Evolutionary conservation across 2,797 vertebrate genomes (phyloP), one percentile per base, ranked within the genome.

Genomic region (Anableps anableps): DNA sequence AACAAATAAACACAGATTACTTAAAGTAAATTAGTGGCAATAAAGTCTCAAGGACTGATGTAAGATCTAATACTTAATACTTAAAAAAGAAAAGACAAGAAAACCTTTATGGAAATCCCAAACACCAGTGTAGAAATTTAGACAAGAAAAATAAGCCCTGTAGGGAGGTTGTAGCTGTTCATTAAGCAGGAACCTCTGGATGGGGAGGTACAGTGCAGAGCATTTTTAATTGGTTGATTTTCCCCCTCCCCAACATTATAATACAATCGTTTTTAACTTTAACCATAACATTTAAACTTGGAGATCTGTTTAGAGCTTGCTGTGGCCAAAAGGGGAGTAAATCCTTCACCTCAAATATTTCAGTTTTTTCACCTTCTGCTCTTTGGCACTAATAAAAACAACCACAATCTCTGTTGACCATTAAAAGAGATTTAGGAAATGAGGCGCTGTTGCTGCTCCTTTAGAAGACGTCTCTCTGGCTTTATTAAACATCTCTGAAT

Each of bases 1-100:
- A 96, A 96, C 93, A 96, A 95, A 94, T 92, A 95, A 94, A 96
- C 93, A 94, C 92, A 94, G 92, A 91, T 93, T 93, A 92, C 93
- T 93, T 89, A 88, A 85, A 91, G 85, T 88, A 91, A 89, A 93
- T 94, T 93, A 91, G 90, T 84, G 88, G 88, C 89, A 91, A 89
- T 93, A 88, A 93, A 90, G 90, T 91, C 86, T 86, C 79, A 91
- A 89, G 88, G 91, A 90, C 87, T 81, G 89, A 76, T 64, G 77
- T 85, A 86, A 75, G 83, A 87, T 81, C 64, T 74, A 77, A 87
- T 76, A 72, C 47, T 75, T 74, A 71, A n/a, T n/a, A n/a, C n/a
- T n/a, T n/a, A n/a, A 38, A 81, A 78, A 89, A 31, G 51, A 64
- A 85, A 36, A 7, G 68, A 76, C 29, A 48, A 80, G 70, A 47